A percentile compares a stretch with the other conserved stretches of the same genome.
Evolutionary conservation across 2,888 invertebrate genomes (phyloP).

Genomic region (Hipparchia semele): DNA sequence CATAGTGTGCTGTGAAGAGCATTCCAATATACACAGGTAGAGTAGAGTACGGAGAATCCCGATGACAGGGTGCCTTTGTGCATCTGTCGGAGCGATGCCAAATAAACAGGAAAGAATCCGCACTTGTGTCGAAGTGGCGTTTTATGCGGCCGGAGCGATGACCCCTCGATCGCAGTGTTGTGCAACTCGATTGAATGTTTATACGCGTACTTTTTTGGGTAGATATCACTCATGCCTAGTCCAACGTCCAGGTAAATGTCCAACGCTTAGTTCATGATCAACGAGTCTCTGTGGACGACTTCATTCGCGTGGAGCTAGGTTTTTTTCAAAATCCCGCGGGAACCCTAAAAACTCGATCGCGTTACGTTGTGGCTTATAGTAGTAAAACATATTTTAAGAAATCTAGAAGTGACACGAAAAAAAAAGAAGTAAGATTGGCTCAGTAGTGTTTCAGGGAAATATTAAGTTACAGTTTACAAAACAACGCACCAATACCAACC

Average conservation of each 20-base stretch:
- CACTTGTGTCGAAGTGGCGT: slow-evolving; percentile 51
- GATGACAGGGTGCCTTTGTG: slow-evolving; percentile 23
- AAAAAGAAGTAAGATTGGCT: too few species aligned
- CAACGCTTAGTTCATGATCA: too few species aligned
- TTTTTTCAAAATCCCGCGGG: too few species aligned
- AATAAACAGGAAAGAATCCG: slow-evolving; percentile 39
- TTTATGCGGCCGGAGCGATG: slow-evolving; percentile 61
- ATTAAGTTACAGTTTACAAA: too few species aligned
- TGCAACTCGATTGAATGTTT: slow-evolving; percentile 51
- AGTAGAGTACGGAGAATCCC: slow-evolving; percentile 19
- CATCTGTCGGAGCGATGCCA: slow-evolving; percentile 40
- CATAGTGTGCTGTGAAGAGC: not conserved
- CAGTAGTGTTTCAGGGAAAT: too few species aligned
- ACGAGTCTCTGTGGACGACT: too few species aligned
- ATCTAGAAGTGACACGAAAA: too few species aligned
- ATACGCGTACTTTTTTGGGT: not conserved
- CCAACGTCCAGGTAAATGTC: too few species aligned
- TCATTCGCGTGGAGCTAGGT: not conserved
- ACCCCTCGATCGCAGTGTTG: slow-evolving; percentile 63
- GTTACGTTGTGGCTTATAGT: too few species aligned
- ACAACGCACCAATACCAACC: too few species aligned
- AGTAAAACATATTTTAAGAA: too few species aligned
- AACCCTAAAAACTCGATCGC: too few species aligned
- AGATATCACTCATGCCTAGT: not conserved
- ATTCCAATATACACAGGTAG: slow-evolving; percentile 8